Evolutionary conservation across 2,113 vertebrate genomes (phyloP).

Genomic region (Rallus limicola): DNA sequence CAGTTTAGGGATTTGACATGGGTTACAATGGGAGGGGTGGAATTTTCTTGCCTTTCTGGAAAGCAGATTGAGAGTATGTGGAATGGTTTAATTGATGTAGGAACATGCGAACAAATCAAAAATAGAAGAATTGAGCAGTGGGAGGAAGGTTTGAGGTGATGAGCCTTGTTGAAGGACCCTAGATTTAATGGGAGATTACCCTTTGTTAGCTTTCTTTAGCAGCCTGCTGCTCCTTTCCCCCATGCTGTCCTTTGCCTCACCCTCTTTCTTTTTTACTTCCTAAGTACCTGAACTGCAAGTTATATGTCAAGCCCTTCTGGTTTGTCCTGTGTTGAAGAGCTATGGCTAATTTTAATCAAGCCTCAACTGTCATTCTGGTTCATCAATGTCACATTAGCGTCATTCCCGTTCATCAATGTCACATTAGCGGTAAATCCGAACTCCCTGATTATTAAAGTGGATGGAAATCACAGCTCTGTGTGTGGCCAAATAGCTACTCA

Average conservation of each 20-base stretch:
- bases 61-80: background rate
- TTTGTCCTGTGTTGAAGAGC: conserved; percentile 58
- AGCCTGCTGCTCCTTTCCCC: background rate
- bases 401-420: conserved; percentile 81
- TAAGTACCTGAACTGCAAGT: background rate
- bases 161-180: background rate
- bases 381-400: conserved; percentile 88
- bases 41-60: background rate
- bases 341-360: conserved; percentile 90
- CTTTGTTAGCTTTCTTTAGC: background rate
- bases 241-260: background rate
- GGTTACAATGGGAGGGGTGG: background rate
- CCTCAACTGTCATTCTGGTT: conserved; percentile 80
- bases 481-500: conserved; percentile 82
- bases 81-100: background rate
- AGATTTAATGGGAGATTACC: background rate
- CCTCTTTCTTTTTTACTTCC: conserved; percentile 16
- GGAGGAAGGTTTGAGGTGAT: background rate
- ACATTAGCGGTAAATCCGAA: conserved; percentile 86
- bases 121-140: background rate
- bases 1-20: background rate
- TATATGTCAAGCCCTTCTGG: background rate
- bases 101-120: background rate
- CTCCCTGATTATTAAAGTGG: conserved; percentile 89
- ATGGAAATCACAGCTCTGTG: conserved; percentile 83